A percentile compares a stretch with the other conserved stretches of the same genome.
phyloP scores from a whole-genome alignment of 2,888 invertebrate species.

The Scelioninae gen. 2 region DNA sequence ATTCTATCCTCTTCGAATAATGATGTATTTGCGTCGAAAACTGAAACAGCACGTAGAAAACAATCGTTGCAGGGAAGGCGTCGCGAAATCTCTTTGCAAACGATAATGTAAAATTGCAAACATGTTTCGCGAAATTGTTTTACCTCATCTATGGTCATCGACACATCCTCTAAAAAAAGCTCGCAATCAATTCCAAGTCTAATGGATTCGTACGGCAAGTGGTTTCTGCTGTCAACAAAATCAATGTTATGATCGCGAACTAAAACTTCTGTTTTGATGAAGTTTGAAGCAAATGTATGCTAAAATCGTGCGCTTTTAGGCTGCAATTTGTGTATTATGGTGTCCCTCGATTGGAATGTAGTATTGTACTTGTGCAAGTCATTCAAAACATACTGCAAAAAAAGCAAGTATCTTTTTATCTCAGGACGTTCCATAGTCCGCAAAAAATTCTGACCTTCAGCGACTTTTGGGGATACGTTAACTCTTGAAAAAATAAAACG shows the following conservation, averaged over 20 bases:
- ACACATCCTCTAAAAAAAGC: too few species aligned
- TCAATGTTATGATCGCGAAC: not conserved
- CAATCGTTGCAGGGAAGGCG: constrained; percentile 1
- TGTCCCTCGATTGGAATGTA: constrained; percentile 1
- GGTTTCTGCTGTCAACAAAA: too few species aligned
- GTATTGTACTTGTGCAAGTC: not conserved
- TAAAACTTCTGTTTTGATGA: not conserved
- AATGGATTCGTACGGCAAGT: too few species aligned
- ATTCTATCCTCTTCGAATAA: too few species aligned
- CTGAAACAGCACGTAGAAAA: not conserved
- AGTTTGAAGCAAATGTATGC: not conserved
- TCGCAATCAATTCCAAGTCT: not conserved
- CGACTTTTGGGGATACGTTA: too few species aligned
- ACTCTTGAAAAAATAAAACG: constrained; percentile 8
- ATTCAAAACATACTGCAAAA: not conserved
- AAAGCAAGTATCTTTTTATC: not conserved
- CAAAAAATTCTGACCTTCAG: too few species aligned
- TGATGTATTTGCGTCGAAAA: not conserved
- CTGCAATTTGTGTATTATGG: not conserved
- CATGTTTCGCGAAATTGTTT: constrained; percentile 4
- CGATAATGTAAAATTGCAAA: not conserved
- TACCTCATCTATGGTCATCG: too few species aligned
- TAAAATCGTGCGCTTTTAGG: not conserved
- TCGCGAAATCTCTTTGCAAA: constrained; percentile 1
- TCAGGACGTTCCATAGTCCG: not conserved